Percentiles rank a stretch among this genome's conserved stretches.
Evolutionary conservation across 1,140 invertebrate species (phyloP).

Genomic region (Luehdorfia chinensis): DNA sequence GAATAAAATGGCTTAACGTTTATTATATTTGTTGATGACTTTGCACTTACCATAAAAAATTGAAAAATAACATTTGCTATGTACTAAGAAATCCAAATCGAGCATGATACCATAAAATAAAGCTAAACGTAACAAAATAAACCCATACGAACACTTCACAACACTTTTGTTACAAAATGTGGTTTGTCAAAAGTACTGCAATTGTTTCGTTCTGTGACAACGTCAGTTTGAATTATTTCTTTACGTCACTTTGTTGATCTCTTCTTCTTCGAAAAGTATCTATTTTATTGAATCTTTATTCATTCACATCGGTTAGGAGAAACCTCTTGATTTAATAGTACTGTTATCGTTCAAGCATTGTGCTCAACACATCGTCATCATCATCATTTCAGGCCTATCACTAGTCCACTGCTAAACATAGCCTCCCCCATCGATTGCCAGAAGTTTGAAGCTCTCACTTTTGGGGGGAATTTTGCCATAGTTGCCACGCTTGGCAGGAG

Average conservation of each 20-base stretch:
- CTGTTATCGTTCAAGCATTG: too few species aligned
- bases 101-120: constrained; percentile 45
- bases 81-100: constrained; percentile 33
- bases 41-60: constrained; percentile 46
- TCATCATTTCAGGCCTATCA: too few species aligned
- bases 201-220: constrained; percentile 14
- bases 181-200: constrained; percentile 10
- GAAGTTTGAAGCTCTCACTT: too few species aligned
- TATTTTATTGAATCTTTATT: too few species aligned
- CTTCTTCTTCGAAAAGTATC: constrained; percentile 1
- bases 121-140: constrained; percentile 36
- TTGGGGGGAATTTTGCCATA: too few species aligned
- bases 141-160: constrained; percentile 20
- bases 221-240: constrained; percentile 9
- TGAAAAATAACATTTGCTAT: constrained; percentile 53
- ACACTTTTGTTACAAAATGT: constrained; percentile 9
- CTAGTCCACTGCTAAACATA: too few species aligned
- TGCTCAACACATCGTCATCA: too few species aligned
- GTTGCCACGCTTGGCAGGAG: too few species aligned
- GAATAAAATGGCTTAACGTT: too few species aligned
- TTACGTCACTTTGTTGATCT: constrained; percentile 2
- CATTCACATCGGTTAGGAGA: too few species aligned
- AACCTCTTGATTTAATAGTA: too few species aligned
- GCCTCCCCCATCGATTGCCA: too few species aligned
- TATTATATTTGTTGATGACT: background rate